A percentile compares a stretch with the other conserved stretches of the same genome.
Evolutionary conservation across 2,113 vertebrate genomes (phyloP).

Genomic region (Sturnira hondurensis): DNA sequence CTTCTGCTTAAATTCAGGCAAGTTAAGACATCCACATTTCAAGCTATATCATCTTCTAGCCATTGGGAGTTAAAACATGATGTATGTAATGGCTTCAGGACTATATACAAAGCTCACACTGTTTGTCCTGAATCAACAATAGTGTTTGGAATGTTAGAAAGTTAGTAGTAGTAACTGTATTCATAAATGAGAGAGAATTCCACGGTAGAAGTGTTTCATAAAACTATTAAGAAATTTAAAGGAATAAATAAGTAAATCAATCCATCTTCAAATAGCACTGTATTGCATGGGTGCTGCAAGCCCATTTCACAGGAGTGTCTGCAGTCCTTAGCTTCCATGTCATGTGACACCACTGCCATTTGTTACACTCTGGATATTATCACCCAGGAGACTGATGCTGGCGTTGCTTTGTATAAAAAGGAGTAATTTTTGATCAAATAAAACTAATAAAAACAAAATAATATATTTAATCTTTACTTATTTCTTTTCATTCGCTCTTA

Average conservation of each 20-base stretch:
- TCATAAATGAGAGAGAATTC: not conserved
- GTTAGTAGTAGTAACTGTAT: not conserved
- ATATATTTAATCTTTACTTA: not conserved
- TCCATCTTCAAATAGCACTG: not conserved
- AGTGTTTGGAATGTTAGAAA: slow-evolving; percentile 8
- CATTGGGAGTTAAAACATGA: not conserved
- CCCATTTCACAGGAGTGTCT: not conserved
- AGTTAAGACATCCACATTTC: not conserved
- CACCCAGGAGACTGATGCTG: not conserved
- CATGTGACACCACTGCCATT: not conserved
- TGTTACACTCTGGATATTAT: not conserved
- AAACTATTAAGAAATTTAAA: not conserved
- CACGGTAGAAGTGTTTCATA: slow-evolving; percentile 11
- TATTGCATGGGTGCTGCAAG: not conserved
- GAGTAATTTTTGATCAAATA: not conserved
- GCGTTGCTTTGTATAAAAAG: not conserved
- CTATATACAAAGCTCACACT: not conserved
- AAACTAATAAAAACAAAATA: not conserved
- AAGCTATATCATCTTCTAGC: not conserved
- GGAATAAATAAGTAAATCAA: too few relatives aligned
- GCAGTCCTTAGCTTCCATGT: not conserved
- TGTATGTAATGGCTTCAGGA: not conserved
- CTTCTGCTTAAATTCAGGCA: slow-evolving; percentile 24
- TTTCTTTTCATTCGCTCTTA: not conserved
- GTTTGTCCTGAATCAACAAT: not conserved